Base-by-base conservation (phyloP, 2,797 vertebrate genomes). In the Schizopygopsis pylzovi region DNA sequence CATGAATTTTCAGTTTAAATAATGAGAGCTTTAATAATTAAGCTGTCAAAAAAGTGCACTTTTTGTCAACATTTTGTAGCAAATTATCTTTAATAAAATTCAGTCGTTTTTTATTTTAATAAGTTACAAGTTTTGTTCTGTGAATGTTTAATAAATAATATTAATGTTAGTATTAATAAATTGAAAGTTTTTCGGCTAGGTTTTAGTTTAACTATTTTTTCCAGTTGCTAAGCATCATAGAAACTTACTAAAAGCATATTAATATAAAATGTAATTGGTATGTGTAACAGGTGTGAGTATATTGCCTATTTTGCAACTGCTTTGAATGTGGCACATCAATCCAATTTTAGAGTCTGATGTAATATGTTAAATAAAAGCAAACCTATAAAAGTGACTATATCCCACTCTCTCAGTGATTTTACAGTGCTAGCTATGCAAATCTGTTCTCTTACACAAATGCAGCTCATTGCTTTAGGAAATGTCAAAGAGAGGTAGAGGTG, bases 391-490 rank as follows among this genome's bases (percentile, higher is more conserved):
- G 13, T 70, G 6, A 81, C 43, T 80, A 71, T 22, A 41, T 65
- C 67, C 63, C 43, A 37, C 68, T 70, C 61, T 47, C 33, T 85
- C 67, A 73, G 72, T 68, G 72, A 81, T 77, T 84, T 80, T 68
- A 75, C 81, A 82, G 68, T 56, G 49, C 84, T 84, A 76, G 79
- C 80, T 45, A 77, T 87, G 85, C 63, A 83, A 61, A 83, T 83
- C 47, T 25, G 52, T 75, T 65, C 79, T 87, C 63, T 79, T 80
- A 70, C 78, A 52, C 85, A 84, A 83, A 85, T 59, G 82, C 43
- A 63, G 63, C 52, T 63, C 73, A 47, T 83, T 82, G 84, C 84
- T 86, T 83, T 47, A 85, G 85, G 87, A 88, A 87, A 90, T 86
- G 84, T 76, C 78, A 86, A 75, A 79, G 54, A 78, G 56, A 87